Base-by-base conservation (phyloP, 2,888 invertebrate species). In the Andrena flavipes region DNA sequence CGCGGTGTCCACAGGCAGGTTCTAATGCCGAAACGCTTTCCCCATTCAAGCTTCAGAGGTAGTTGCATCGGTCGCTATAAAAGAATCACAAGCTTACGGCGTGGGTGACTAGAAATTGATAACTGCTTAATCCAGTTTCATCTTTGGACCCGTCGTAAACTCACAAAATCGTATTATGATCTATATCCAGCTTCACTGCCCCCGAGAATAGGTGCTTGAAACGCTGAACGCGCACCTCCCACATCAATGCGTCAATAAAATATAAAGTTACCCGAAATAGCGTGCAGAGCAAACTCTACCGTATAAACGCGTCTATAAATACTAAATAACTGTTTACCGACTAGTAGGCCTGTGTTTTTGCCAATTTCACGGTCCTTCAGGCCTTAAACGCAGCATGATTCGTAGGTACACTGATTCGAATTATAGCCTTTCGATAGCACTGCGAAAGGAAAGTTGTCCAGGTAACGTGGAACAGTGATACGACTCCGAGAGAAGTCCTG, bases 231-330 rank as follows among this genome's bases (percentile, higher is more conserved):
- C 29, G 26, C 49, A 20, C 5, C 63, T 59, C 1, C 26, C 30
- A 51, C 30, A 42, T 64, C 70, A 10, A 70, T 65, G 29, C 62
- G 54, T 78, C 71, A 26, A 71, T 78, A 71, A 78, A 51, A 65
- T 54, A 20, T 51, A 30, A 56, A 67, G 56, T 8, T 54, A 68
- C 68, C 16, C 23, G 72, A 80, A 80, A 79, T 80, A 79, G 42
- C 48, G 4, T 5, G 62, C 49, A 42, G 30, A 56, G 60, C 35
- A 29, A 42, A 67, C 64, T n/a, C 20, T 23, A 13, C 23, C 59
- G 71, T 33, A 67, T 62, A 71, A 49, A 56, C 79, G 8, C n/a
- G 20, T 56, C 75, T 81, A 82, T 74, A 80, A 74, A 82, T 70
- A 82, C 26, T n/a, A 63, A 51, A 71, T 54, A 81, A 71, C 16